Conservation (phyloP, 1,140 invertebrate species). For the Macrocentrus cingulum region DNA sequence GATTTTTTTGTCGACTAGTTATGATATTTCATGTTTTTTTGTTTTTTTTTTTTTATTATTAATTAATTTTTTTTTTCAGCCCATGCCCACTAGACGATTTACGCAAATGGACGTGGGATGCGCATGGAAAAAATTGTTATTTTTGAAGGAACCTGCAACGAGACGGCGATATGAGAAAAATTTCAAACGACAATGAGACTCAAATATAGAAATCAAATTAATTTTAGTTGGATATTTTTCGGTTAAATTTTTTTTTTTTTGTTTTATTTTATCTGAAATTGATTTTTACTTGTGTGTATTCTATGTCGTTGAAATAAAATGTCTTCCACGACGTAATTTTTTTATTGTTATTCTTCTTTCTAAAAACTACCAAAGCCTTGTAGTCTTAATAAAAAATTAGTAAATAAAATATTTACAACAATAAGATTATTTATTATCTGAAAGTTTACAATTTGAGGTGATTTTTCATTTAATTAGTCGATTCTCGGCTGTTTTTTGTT, state of each 20-base stretch:
- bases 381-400: constrained; percentile 26
- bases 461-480: constrained; percentile 31
- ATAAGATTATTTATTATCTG: constrained; percentile 58
- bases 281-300: constrained; percentile 38
- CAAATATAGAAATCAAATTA: constrained; percentile 19
- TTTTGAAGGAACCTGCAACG: constrained; percentile 32
- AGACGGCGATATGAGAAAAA: constrained; percentile 17
- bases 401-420: constrained; percentile 46
- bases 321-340: constrained; percentile 15
- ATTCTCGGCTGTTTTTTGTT: constrained; percentile 6
- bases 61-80: constrained; percentile 44
- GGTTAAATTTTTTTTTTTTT: constrained; percentile 10
- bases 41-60: neutral
- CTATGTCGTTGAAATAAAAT: constrained; percentile 37
- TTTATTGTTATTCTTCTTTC: neutral
- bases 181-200: constrained; percentile 22
- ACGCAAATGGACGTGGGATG: constrained; percentile 36
- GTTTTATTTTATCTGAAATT: constrained; percentile 10
- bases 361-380: too few relatives aligned
- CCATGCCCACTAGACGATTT: constrained; percentile 48
- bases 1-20: neutral
- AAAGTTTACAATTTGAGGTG: constrained; percentile 53
- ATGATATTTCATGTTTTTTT: neutral
- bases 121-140: constrained; percentile 39
- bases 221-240: neutral